phyloP scores from a whole-genome alignment of 2,113 vertebrate species.

The Proterorhinus semilunaris region DNA sequence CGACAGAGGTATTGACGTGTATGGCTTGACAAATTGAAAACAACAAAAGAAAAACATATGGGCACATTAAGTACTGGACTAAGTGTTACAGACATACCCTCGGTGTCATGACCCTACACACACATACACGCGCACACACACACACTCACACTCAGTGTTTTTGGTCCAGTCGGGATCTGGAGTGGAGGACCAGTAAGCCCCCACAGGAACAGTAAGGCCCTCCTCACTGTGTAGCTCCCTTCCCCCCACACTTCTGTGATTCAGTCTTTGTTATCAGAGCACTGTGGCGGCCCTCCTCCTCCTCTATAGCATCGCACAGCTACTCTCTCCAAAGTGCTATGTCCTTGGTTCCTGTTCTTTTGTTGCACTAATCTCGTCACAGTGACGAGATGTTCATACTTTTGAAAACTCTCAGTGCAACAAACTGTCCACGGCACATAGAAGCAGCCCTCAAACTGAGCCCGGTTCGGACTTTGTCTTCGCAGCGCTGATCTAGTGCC shows the following conservation, averaged over 20 bases:
- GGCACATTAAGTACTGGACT: conserved; percentile 52
- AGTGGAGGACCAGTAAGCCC: conserved; percentile 61
- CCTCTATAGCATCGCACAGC: conserved; percentile 23
- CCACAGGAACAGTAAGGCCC: conserved; percentile 61
- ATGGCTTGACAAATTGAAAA: conserved; percentile 88
- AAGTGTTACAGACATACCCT: conserved; percentile 45
- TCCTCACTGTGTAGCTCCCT: conserved; percentile 25
- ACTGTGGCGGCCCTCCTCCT: conserved; percentile 18
- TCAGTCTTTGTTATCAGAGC: conserved; percentile 38
- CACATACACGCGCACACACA: conserved; percentile 2
- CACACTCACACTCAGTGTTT: conserved; percentile 57
- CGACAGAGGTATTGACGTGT: conserved; percentile 96
- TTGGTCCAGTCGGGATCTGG: conserved; percentile 73
- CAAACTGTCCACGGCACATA: conserved; percentile 25
- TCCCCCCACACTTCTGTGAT: conserved; percentile 25
- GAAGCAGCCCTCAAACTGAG: conserved; percentile 29
- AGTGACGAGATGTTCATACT: conserved; percentile 21
- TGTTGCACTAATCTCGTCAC: conserved; percentile 29
- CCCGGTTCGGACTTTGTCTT: conserved; percentile 27
- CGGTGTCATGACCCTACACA: conserved; percentile 28
- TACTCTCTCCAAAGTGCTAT: conserved; percentile 62
- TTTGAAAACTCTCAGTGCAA: conserved; percentile 19
- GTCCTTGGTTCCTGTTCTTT: conserved; percentile 48
- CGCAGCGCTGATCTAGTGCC: conserved; percentile 39
- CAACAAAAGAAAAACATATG: conserved; percentile 15